These are phyloP conservation scores for Aptenodytes forsteri DNA, from an alignment of 2,113 vertebrate genomes.

Conservation along the genomic window DNA sequence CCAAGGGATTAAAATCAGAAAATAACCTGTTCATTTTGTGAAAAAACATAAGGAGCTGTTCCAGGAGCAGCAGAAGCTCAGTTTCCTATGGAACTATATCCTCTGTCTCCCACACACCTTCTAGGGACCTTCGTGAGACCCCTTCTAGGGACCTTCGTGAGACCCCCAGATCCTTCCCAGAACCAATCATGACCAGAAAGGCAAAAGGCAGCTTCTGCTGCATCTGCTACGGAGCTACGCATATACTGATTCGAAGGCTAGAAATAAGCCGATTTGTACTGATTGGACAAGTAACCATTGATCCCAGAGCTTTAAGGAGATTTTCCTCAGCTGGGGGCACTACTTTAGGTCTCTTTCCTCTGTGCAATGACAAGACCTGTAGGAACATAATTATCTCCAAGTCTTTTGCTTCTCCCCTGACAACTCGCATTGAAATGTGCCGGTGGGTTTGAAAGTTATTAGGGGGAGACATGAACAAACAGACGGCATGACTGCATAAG, in stretches of 20 bases:
- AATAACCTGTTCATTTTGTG: neutral
- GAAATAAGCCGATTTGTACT: neutral
- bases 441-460: neutral
- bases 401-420: constrained; percentile 14
- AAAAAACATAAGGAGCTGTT: neutral
- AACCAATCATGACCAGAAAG: neutral
- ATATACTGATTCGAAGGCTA: neutral
- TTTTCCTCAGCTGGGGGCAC: neutral
- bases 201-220: neutral
- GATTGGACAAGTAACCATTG: neutral
- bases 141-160: neutral
- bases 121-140: neutral
- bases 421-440: neutral
- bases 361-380: neutral
- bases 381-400: constrained; percentile 24
- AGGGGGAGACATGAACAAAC: neutral
- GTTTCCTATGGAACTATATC: neutral
- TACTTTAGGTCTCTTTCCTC: neutral
- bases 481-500: neutral
- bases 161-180: neutral
- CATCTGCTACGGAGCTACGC: neutral
- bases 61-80: neutral
- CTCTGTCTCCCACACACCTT: neutral
- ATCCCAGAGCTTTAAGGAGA: neutral
- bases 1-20: neutral